Evolutionary conservation across 2,797 vertebrate genomes (phyloP), one percentile per base, ranked within the genome.

Genomic region (Acanthopagrus latus): DNA sequence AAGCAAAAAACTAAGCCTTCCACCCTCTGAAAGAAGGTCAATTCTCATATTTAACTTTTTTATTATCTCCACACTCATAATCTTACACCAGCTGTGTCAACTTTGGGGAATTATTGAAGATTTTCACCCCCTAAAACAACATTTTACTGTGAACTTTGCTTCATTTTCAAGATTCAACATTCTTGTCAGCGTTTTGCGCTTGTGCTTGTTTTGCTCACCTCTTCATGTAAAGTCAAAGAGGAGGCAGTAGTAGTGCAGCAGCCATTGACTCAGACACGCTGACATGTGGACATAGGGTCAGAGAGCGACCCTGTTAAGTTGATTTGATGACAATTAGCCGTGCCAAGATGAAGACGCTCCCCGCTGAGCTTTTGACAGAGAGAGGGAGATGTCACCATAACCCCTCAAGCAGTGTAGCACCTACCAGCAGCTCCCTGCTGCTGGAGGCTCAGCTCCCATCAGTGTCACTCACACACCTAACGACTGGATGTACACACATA

Each of bases 321-420:
- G 75, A 85, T 75, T 74, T 71, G 83, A 83, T 64, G 76, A 86
- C 88, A 85, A 80, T 87, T 87, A 86, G 75, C 69, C 41, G 23
- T 12, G 71, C 6, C 38, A 9, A 65, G 71, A 48, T 25, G 62
- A 71, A 25, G 69, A 76, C n/a, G 43, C 66, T 82, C 44, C 73
- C 63, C 2, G 43, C 71, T 38, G 71, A 78, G 74, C 10, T 38
- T 78, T 44, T 74, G 79, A 72, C 60, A 64, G 66, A n/a, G 29
- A 47, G 16, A 72, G 38, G 63, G 75, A 58, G 60, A 68, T 82
- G 74, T 82, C 78, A 83, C 23, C 33, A 20, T 67, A 56, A 79
- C 54, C 73, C 81, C 77, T 79, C 25, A 16, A 78, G 82, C 72
- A 62, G 43, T 63, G 50, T 25, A 33, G 60, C 78, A 68, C 56